Evolutionary conservation across 2,797 vertebrate species (phyloP).

Genomic region (Gobionotothen gibberifrons): DNA sequence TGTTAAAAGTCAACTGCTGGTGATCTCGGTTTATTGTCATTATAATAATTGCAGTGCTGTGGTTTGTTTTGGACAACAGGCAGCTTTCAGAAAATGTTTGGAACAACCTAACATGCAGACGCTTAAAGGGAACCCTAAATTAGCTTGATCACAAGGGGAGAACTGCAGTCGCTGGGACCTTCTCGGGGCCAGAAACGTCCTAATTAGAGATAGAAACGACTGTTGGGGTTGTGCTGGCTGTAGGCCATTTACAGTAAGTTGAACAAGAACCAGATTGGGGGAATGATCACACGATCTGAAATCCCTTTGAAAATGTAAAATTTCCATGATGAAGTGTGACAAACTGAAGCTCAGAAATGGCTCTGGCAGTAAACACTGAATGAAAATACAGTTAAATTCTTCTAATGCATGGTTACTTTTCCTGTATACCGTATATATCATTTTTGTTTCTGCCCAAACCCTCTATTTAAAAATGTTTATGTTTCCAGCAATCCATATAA

Average conservation of each 20-base stretch:
- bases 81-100: slow-evolving; percentile 63
- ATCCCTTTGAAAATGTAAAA: slow-evolving; percentile 41
- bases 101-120: slow-evolving; percentile 56
- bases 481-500: slow-evolving; percentile 5
- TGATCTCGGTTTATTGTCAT: slow-evolving; percentile 63
- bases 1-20: slow-evolving; percentile 53
- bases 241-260: slow-evolving; percentile 39
- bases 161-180: slow-evolving; percentile 28
- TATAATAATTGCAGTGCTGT: slow-evolving; percentile 67
- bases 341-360: slow-evolving; percentile 43
- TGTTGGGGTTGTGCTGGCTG: slow-evolving; percentile 51
- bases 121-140: slow-evolving; percentile 64
- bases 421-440: not conserved
- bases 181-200: slow-evolving; percentile 50
- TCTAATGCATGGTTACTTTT: slow-evolving; percentile 16
- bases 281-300: slow-evolving; percentile 52
- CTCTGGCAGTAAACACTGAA: not conserved
- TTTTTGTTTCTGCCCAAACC: not conserved
- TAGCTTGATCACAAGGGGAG: slow-evolving; percentile 63
- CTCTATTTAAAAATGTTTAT: not conserved
- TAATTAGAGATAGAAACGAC: slow-evolving; percentile 66
- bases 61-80: slow-evolving; percentile 71
- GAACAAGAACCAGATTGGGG: slow-evolving; percentile 56
- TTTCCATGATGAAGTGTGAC: slow-evolving; percentile 59
- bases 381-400: slow-evolving; percentile 18